Evolutionary conservation across 2,888 invertebrate species (phyloP), one percentile per base, ranked within the genome.

Genomic region (Cryptops parisi): DNA sequence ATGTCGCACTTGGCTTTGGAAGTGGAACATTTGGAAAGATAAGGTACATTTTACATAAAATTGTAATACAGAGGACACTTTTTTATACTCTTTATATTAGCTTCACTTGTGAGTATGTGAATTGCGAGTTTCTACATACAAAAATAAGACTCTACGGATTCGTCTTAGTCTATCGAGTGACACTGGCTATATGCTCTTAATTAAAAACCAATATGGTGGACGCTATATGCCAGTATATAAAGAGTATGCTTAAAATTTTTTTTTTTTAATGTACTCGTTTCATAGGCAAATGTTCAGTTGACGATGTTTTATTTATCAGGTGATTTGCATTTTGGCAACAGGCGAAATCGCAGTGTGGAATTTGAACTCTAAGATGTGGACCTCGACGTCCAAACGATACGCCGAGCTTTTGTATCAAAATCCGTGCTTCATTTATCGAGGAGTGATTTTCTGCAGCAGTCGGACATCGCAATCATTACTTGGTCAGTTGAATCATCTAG

Each of bases 21-120:
- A 52, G 22, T 52, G 52, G 52, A 52, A 52, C 15, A 44, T 52
- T 21, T 52, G 52, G 52, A 26, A 38, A 43, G 52, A 52, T n/a
- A 44, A 44, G 19, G 52, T 52, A 27, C 15, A 27, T 47, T 40
- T 40, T 40, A 40, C n/a, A n/a, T n/a, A n/a, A n/a, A n/a, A n/a
- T n/a, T n/a, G n/a, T n/a, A n/a, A n/a, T n/a, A n/a, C n/a, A n/a
- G n/a, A n/a, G n/a, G n/a, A n/a, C n/a, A n/a, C n/a, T n/a, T n/a
- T n/a, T n/a, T n/a, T n/a, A n/a, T n/a, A n/a, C n/a, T n/a, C n/a
- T n/a, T n/a, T n/a, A n/a, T n/a, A n/a, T n/a, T n/a, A n/a, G n/a
- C n/a, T n/a, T n/a, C n/a, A n/a, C n/a, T n/a, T n/a, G n/a, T n/a
- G n/a, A n/a, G n/a, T n/a, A n/a, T n/a, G n/a, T n/a, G n/a, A n/a